These are phyloP conservation scores for Ferrisia virgata DNA, from an alignment of 2,888 invertebrate genomes.

Conservation along the genomic window DNA sequence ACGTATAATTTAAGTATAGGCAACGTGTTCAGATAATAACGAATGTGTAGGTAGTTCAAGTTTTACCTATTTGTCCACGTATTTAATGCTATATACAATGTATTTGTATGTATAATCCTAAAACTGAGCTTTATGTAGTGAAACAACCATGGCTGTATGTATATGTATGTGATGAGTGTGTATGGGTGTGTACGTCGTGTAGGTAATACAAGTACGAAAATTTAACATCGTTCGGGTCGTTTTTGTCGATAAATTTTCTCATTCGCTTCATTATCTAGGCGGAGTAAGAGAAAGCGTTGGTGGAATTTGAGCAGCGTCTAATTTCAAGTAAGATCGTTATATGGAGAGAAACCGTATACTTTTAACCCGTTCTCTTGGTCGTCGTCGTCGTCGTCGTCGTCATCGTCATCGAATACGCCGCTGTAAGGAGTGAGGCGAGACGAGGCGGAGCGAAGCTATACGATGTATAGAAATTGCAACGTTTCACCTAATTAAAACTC, in stretches of 20 bases:
- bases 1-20: too few relatives aligned
- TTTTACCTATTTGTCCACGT: too few relatives aligned
- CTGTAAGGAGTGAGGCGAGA: too few relatives aligned
- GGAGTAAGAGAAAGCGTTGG: background rate
- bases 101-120: too few relatives aligned
- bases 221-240: background rate
- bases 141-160: too few relatives aligned
- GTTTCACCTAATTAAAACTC: conserved; percentile 12
- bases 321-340: conserved; percentile 26
- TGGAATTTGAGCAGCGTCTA: conserved; percentile 28
- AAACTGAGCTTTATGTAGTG: too few relatives aligned
- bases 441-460: too few relatives aligned
- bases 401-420: background rate
- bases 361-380: background rate
- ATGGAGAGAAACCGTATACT: background rate
- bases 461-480: background rate
- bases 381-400: background rate
- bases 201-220: background rate
- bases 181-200: background rate
- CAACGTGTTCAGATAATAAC: too few relatives aligned
- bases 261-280: background rate
- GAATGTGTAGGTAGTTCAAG: too few relatives aligned
- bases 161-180: background rate
- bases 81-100: too few relatives aligned
- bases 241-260: conserved; percentile 19